These are phyloP conservation scores for Poecilus cupreus DNA, from an alignment of 2,888 invertebrate species.

Conservation along the genomic window DNA sequence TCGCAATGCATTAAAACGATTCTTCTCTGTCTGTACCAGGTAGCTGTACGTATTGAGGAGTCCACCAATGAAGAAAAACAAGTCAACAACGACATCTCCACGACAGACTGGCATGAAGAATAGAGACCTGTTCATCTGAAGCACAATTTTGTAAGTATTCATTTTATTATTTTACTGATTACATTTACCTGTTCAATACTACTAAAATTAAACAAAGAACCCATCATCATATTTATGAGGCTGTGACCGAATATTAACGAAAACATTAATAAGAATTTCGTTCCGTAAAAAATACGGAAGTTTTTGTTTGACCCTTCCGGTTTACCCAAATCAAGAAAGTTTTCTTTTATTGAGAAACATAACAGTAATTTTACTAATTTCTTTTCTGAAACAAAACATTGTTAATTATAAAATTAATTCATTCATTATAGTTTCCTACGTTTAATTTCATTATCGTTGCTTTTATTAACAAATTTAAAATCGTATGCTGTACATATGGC, in stretches of 20 bases:
- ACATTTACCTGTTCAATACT: slow-evolving; percentile 74
- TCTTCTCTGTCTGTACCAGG: slow-evolving; percentile 71
- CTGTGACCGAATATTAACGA: slow-evolving; percentile 76
- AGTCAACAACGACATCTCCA: slow-evolving; percentile 79
- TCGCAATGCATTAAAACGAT: slow-evolving; percentile 72
- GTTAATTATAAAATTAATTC: neutral
- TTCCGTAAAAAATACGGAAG: slow-evolving; percentile 76
- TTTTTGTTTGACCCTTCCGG: slow-evolving; percentile 71
- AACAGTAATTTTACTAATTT: slow-evolving; percentile 18
- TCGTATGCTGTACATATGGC: slow-evolving; percentile 25
- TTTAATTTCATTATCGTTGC: neutral
- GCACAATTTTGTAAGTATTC: slow-evolving; percentile 51
- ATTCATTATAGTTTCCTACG: neutral
- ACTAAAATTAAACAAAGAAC: slow-evolving; percentile 76
- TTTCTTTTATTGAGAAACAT: slow-evolving; percentile 68
- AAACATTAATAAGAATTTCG: slow-evolving; percentile 76
- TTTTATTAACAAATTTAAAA: neutral
- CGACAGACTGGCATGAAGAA: slow-evolving; percentile 74
- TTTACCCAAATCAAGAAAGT: slow-evolving; percentile 71
- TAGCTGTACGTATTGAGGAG: slow-evolving; percentile 75
- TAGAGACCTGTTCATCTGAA: slow-evolving; percentile 70
- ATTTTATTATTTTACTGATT: neutral
- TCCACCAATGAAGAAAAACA: slow-evolving; percentile 79
- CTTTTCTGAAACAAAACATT: slow-evolving; percentile 13
- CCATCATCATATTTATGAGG: slow-evolving; percentile 74